phyloP scores from a whole-genome alignment of 2,113 vertebrate species.

The Sarotherodon lohbergeri region DNA sequence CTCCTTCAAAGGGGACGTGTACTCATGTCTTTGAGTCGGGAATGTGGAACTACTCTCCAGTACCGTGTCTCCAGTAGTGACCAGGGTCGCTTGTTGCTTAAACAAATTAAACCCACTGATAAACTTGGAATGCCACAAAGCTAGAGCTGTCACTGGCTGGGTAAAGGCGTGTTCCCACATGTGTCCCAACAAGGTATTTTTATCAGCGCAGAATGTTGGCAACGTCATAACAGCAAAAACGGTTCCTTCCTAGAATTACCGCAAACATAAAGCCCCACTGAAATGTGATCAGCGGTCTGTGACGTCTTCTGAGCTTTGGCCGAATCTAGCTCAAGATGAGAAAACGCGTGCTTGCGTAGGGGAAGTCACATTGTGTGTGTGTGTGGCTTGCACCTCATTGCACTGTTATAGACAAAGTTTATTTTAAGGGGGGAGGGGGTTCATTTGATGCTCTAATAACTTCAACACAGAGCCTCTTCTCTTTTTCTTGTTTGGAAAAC shows the following conservation, averaged over 20 bases:
- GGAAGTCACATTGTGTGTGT: not conserved
- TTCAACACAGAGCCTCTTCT: conserved; percentile 15
- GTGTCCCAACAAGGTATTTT: conserved; percentile 57
- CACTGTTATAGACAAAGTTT: not conserved
- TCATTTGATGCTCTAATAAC: conserved; percentile 32
- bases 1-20: not conserved
- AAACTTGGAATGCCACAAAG: conserved; percentile 25
- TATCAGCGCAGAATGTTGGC: conserved; percentile 50
- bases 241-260: conserved; percentile 52
- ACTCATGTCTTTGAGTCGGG: not conserved
- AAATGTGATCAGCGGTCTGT: conserved; percentile 39
- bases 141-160: conserved; percentile 13
- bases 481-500: conserved; percentile 14
- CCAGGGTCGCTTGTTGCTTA: conserved; percentile 8
- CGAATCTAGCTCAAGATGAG: not conserved
- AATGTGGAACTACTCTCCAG: not conserved
- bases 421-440: conserved; percentile 1
- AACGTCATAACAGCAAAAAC: conserved; percentile 52
- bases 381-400: not conserved
- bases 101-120: not conserved
- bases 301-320: not conserved
- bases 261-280: conserved; percentile 42
- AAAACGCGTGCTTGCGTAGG: conserved; percentile 6
- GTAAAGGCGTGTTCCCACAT: conserved; percentile 44
- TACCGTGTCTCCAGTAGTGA: not conserved